Percentiles rank a stretch among this genome's conserved stretches.
Evolutionary conservation across 2,113 vertebrate genomes (phyloP).

Genomic region (Lophochroa leadbeateri): DNA sequence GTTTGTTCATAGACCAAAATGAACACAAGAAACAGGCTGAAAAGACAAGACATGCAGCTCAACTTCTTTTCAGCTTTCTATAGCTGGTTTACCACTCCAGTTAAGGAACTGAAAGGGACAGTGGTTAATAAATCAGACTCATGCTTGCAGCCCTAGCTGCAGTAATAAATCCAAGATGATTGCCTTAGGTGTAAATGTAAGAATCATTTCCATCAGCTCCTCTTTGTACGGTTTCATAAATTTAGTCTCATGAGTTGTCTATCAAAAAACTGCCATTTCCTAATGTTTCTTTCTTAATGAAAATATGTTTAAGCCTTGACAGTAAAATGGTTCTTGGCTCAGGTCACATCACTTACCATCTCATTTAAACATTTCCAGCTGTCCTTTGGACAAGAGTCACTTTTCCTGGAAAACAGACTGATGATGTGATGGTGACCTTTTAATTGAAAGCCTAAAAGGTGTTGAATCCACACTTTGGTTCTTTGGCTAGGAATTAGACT

Average conservation of each 20-base stretch:
- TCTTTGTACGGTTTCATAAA: neutral
- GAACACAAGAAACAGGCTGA: constrained; percentile 10
- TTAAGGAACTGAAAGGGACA: neutral
- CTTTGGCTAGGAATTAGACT: neutral
- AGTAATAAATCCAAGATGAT: neutral
- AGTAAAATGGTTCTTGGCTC: neutral
- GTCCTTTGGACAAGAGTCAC: neutral
- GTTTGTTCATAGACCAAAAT: constrained; percentile 41
- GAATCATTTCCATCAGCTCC: neutral
- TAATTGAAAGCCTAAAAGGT: neutral
- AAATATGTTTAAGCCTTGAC: neutral
- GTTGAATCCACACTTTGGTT: neutral
- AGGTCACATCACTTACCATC: neutral
- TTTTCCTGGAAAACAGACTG: neutral
- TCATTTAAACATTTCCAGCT: neutral
- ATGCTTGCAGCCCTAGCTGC: neutral
- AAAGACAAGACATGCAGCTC: neutral
- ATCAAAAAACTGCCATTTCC: neutral
- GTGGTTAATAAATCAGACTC: constrained; percentile 15
- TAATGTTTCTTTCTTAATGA: neutral
- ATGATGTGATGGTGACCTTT: neutral
- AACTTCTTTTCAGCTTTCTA: neutral
- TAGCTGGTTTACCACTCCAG: neutral
- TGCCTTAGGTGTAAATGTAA: neutral
- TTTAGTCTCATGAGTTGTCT: neutral